These are phyloP conservation scores for Crocallis elinguaria DNA, from an alignment of 2,888 invertebrate genomes.

Conservation along the genomic window DNA sequence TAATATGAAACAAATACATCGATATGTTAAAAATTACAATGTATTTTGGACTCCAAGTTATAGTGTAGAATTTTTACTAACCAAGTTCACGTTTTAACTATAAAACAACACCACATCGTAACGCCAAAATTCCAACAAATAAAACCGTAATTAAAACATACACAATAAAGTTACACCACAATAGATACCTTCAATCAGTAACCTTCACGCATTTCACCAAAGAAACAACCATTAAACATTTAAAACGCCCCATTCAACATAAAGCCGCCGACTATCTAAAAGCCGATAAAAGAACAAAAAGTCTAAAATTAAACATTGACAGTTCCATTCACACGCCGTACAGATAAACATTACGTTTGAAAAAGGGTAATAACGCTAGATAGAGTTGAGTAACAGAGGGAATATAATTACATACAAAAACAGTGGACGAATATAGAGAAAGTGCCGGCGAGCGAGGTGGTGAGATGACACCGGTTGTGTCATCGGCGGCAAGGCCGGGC, in stretches of 20 bases:
- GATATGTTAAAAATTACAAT: too few relatives aligned
- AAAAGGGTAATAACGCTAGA: conserved; percentile 23
- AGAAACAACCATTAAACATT: neutral
- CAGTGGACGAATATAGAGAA: conserved; percentile 32
- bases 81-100: too few relatives aligned
- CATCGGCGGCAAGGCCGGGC: conserved; percentile 4
- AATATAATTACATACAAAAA: conserved; percentile 38
- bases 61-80: too few relatives aligned
- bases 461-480: conserved; percentile 30
- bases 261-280: conserved; percentile 5
- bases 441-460: conserved; percentile 9
- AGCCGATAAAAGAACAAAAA: conserved; percentile 15
- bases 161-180: neutral
- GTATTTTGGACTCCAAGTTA: too few relatives aligned
- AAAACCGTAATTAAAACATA: too few relatives aligned
- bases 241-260: conserved; percentile 18
- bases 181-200: too few relatives aligned
- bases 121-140: too few relatives aligned
- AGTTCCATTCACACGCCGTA: conserved; percentile 27
- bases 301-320: conserved; percentile 17
- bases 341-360: conserved; percentile 4
- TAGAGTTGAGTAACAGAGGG: conserved; percentile 29
- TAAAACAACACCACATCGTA: too few relatives aligned
- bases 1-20: too few relatives aligned
- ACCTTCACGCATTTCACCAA: neutral